Evolutionary conservation across 1,140 invertebrate species (phyloP).

Genomic region (Euura lappo): DNA sequence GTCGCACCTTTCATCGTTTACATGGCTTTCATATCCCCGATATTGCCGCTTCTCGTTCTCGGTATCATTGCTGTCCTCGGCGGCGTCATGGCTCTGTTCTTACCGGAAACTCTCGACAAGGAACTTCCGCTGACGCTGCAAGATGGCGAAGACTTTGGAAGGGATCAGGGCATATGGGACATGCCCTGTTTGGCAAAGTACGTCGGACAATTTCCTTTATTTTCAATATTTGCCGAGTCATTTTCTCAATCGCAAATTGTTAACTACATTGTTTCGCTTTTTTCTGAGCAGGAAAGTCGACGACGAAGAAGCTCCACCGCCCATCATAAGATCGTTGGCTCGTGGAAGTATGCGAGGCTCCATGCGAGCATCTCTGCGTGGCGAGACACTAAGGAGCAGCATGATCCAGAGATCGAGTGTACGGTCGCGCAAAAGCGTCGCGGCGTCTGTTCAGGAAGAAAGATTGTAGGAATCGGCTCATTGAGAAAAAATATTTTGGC

Average conservation of each 20-base stretch:
- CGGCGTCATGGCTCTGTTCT: conserved; percentile 73
- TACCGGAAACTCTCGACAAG: conserved; percentile 84
- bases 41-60: conserved; percentile 76
- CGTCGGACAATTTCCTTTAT: conserved; percentile 30
- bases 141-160: conserved; percentile 86
- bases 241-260: conserved; percentile 2
- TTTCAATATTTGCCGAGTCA: conserved; percentile 9
- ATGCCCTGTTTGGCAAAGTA: conserved; percentile 75
- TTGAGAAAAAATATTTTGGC: no score
- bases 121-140: conserved; percentile 82
- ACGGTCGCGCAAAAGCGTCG: conserved; percentile 37
- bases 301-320: conserved; percentile 39
- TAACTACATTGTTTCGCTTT: background rate
- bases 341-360: conserved; percentile 56
- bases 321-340: conserved; percentile 47
- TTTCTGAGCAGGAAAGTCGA: conserved; percentile 39
- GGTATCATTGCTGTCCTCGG: conserved; percentile 76
- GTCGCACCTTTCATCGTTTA: conserved; percentile 84
- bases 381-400: conserved; percentile 69
- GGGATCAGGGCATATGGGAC: conserved; percentile 78
- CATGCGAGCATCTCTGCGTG: conserved; percentile 66
- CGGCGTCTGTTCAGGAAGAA: conserved; percentile 31
- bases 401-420: conserved; percentile 65
- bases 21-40: conserved; percentile 71
- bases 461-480: background rate